A percentile compares a stretch with the other conserved stretches of the same genome.
phyloP scores from a whole-genome alignment of 1,140 invertebrate species.

The Cotesia glomerata region DNA sequence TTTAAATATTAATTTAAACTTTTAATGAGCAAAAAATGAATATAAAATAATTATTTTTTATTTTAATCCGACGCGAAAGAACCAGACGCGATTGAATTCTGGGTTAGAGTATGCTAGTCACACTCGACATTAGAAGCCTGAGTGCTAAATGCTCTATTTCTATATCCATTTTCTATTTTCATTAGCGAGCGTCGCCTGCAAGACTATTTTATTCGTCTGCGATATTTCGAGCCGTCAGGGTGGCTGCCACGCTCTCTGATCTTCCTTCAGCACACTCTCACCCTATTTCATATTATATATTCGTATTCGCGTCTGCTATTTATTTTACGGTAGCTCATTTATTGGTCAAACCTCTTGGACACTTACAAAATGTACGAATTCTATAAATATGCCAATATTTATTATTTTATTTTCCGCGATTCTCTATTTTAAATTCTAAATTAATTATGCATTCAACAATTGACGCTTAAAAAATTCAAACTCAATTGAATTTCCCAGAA shows the following conservation, averaged over 20 bases:
- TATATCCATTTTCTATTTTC: slow-evolving; percentile 58
- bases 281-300: background rate
- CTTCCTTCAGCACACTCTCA: slow-evolving; percentile 22
- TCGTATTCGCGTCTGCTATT: background rate
- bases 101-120: slow-evolving; percentile 27
- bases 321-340: too few species aligned
- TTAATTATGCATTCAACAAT: too few species aligned
- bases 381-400: too few species aligned
- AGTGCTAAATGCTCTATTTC: slow-evolving; percentile 50
- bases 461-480: too few species aligned
- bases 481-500: too few species aligned
- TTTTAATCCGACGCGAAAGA: background rate
- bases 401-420: too few species aligned
- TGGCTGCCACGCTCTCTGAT: slow-evolving; percentile 25
- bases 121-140: slow-evolving; percentile 16
- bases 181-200: slow-evolving; percentile 46
- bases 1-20: too few species aligned
- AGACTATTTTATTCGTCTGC: slow-evolving; percentile 60
- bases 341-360: too few species aligned
- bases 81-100: slow-evolving; percentile 15
- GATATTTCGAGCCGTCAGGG: slow-evolving; percentile 56
- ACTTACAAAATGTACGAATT: too few species aligned
- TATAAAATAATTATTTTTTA: background rate
- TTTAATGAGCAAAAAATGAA: too few species aligned
- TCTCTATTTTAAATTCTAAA: too few species aligned